These are phyloP conservation scores for Cliona cf. orientalis DNA, from an alignment of 37 sponge, comb jelly and placozoan genomes.

Conservation along the genomic window DNA sequence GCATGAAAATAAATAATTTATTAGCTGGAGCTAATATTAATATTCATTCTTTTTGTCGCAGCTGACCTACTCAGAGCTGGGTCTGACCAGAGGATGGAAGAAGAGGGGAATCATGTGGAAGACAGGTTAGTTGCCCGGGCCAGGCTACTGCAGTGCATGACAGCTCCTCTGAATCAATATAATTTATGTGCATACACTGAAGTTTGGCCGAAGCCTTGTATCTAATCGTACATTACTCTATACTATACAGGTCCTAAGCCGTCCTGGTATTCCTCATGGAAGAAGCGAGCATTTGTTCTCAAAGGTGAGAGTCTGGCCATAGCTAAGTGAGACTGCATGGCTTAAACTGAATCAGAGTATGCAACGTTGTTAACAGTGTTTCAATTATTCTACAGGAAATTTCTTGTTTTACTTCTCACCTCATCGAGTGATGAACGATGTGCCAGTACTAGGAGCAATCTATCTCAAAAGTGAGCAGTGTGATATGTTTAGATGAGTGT, in stretches of 20 bases:
- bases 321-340: neutral
- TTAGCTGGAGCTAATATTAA: neutral
- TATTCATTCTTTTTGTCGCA: neutral
- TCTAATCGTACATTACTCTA: neutral
- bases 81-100: conserved; percentile 32
- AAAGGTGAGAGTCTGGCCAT: conserved; percentile 41
- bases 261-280: conserved; percentile 56
- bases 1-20: neutral
- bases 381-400: conserved; percentile 38
- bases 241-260: conserved; percentile 62
- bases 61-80: conserved; percentile 48
- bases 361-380: neutral
- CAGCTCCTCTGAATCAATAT: neutral
- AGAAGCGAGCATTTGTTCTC: conserved; percentile 49
- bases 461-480: conserved; percentile 58
- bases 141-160: neutral
- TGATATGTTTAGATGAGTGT: neutral
- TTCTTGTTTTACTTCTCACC: conserved; percentile 57
- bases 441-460: conserved; percentile 57
- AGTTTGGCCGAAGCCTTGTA: neutral
- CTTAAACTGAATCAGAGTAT: neutral
- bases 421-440: neutral
- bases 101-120: conserved; percentile 64
- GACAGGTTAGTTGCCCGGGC: conserved; percentile 36
- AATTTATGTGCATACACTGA: neutral